Base-by-base conservation (phyloP, 2,113 vertebrate genomes). In the Saimiri boliviensis region DNA sequence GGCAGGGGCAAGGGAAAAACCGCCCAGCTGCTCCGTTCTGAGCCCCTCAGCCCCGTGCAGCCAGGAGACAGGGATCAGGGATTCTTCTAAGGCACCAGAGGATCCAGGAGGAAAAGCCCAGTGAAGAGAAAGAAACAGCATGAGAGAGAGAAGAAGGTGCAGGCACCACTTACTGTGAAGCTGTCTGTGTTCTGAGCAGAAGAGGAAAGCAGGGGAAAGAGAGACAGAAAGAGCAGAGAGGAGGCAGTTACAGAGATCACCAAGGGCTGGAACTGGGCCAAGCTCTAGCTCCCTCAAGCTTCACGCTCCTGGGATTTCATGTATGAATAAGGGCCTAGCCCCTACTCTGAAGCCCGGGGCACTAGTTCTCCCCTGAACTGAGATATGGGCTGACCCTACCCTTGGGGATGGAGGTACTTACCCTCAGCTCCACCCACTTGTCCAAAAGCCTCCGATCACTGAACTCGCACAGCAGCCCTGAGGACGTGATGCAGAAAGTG, bases 401-500 rank as follows among this genome's bases (percentile, higher is more conserved):
- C 56, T 25, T 2, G 74, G 45, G 68, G 32, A 88, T 0, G 19
- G 35, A 82, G 35, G 49, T 73, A 99, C 99, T 99, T 97, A 99
- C 99, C 99, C 99, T 98, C 25, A 99, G 99, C 98, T 99, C 99
- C 96, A 99, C 99, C 99, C 99, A 99, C 97, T 99, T 99, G 98
- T 99, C 99, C 87, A 99, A 99, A 84, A 99, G 99, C 40, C 99
- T 98, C 49, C 99, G 99, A 56, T 99, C 99, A 25, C 99, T 99
- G 98, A 99, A 99, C 98, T 99, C 99, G 73, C 99, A 99, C 81
- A 99, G 98, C 45, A 99, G 98, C 42, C 99, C 99, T 0, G 99
- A 99, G 45, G 99, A 99, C 0, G 99, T 99, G 99, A 99, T 99
- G 98, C 99, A 99, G 98, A 99, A 99, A n/a, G 99, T 99, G 98